Percentiles rank a stretch among this genome's conserved stretches.
Conservation (phyloP, 2,888 invertebrate genomes). For the Agelastica alni region DNA sequence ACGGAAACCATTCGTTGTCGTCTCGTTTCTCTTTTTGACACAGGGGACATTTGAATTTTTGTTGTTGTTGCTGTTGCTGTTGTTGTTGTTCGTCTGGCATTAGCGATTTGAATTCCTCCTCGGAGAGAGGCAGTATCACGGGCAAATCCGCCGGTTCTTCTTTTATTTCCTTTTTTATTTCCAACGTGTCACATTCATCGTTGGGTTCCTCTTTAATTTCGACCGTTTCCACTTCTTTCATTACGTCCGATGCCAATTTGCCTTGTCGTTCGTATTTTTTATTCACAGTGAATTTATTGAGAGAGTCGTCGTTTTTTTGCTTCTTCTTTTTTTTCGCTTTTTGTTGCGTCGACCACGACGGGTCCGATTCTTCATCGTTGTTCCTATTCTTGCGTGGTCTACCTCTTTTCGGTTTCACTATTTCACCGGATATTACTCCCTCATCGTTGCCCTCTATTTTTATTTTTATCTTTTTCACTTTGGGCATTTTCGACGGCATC, state of each 20-base stretch:
- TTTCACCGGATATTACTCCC: constrained; percentile 34
- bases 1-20: constrained; percentile 39
- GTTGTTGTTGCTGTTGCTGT: constrained; percentile 19
- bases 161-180: constrained; percentile 38
- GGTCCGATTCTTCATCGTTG: constrained; percentile 18
- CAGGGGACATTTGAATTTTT: constrained; percentile 43
- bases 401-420: constrained; percentile 31
- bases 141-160: constrained; percentile 31
- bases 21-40: constrained; percentile 44
- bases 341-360: constrained; percentile 22
- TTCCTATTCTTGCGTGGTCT: constrained; percentile 20
- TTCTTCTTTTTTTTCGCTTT: constrained; percentile 10
- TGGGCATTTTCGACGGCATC: constrained; percentile 23
- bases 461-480: constrained; percentile 34
- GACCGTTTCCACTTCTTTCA: constrained; percentile 16
- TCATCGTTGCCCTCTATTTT: constrained; percentile 33
- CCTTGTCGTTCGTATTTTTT: constrained; percentile 11
- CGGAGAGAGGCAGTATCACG: constrained; percentile 27
- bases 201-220: constrained; percentile 27
- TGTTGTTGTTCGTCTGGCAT: constrained; percentile 19
- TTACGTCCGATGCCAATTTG: not conserved
- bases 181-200: constrained; percentile 21
- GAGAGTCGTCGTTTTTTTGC: not conserved
- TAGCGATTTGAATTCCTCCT: constrained; percentile 33
- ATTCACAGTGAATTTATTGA: constrained; percentile 5